Base-by-base conservation (phyloP, 2,888 invertebrate genomes). In the Byasa hedistus region DNA sequence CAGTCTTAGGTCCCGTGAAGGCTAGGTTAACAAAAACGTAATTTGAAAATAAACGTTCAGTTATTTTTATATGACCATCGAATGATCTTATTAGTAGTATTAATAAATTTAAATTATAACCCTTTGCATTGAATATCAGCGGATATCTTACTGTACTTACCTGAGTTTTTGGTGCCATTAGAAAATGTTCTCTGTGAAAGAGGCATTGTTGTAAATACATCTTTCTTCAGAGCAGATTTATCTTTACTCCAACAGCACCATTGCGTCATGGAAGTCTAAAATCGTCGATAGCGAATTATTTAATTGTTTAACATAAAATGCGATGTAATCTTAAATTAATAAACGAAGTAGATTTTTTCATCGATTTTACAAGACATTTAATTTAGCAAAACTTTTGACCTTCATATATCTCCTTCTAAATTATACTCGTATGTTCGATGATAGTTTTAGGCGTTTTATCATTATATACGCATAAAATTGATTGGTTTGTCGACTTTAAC, bases 171-270 rank as follows among this genome's bases (percentile, higher is more conserved):
- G 80, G 75, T 82, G 69, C 77, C 84, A 79, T 83, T 89, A 78
- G 88, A 81, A 69, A 88, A 85, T 69, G 87, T 85, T 73, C 88
- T 89, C 75, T 86, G 87, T 1, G 92, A 84, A 75, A 94, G 83
- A 64, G 94, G 92, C 76, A 94, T 82, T 65, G 93, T 89, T 69
- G 93, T 93, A 84, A 94, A 94, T 52, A 94, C 92, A 75, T 92
- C 86, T 71, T 92, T 88, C 75, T 93, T 90, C 56, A 74, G 70
- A 2, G 71, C 67, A 0, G 74, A 48, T 0, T 62, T 64, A n/a
- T 75, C 74, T 8, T 68, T 75, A 65, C 73, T 73, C 57, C 73
- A 84, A 81, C 87, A 84, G 75, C 90, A 91, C 80, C 93, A 93
- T 66, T 85, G 82, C 66, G 86, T 82, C 80, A 94, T 81, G 57